Evolutionary conservation across 2,113 vertebrate genomes (phyloP).

Genomic region (Petroica traversi): DNA sequence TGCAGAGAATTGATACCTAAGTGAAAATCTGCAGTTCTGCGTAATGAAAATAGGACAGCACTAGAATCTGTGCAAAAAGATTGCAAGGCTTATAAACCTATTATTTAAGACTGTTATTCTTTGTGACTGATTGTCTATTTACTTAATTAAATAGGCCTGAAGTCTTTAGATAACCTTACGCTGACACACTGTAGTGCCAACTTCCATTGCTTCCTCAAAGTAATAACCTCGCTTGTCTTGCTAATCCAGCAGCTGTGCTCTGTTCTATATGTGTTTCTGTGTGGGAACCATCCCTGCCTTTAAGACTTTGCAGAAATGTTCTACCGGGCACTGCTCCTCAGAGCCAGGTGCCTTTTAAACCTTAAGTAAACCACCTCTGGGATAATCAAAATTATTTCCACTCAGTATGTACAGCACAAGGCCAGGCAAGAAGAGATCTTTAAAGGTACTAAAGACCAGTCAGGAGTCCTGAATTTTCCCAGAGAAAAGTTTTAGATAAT

Average conservation of each 20-base stretch:
- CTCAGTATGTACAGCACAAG: accelerated
- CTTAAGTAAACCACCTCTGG: background rate
- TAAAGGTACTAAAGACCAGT: background rate
- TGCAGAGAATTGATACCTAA: background rate
- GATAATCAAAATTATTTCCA: background rate
- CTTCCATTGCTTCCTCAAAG: background rate
- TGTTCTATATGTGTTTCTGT: background rate
- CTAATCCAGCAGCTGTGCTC: background rate
- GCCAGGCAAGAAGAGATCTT: background rate
- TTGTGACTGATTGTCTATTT: background rate
- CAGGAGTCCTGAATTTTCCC: background rate
- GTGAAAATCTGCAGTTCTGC: background rate
- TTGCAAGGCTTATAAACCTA: background rate
- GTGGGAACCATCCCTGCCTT: background rate
- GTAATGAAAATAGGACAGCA: background rate
- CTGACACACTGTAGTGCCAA: background rate
- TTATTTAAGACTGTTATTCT: background rate
- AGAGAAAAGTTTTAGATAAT: background rate
- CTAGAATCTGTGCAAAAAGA: background rate
- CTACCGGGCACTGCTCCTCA: background rate
- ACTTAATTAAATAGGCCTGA: background rate
- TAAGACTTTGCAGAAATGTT: background rate
- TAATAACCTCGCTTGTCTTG: background rate
- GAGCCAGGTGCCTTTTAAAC: background rate
- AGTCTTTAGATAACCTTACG: background rate